phyloP scores from a whole-genome alignment of 2,113 vertebrate species.

The Clinocottus analis region DNA sequence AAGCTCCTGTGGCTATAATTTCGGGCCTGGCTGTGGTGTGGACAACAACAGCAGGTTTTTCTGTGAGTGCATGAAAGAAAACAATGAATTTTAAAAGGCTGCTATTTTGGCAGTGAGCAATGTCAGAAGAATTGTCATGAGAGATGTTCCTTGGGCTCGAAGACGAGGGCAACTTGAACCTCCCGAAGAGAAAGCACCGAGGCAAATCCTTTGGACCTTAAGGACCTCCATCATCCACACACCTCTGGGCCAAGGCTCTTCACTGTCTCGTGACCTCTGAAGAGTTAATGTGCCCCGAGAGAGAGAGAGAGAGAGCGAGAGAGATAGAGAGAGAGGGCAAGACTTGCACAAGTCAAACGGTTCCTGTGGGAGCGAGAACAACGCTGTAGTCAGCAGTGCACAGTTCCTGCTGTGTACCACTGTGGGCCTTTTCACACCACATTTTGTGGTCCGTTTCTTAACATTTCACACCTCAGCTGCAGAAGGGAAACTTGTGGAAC shows the following conservation, averaged over 20 bases:
- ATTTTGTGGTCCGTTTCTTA: background rate
- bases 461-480: background rate
- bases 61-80: conserved; percentile 52
- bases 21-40: conserved; percentile 34
- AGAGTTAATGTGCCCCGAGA: conserved; percentile 2
- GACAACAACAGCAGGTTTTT: conserved; percentile 33
- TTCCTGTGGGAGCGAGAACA: background rate
- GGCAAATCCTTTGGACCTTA: conserved; percentile 5
- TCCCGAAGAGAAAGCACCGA: background rate
- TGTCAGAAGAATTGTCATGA: conserved; percentile 18
- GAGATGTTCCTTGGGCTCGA: conserved; percentile 13
- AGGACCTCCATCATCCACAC: conserved; percentile 20
- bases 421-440: conserved; percentile 8
- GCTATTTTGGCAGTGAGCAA: conserved; percentile 19
- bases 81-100: conserved; percentile 38
- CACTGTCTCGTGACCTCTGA: conserved; percentile 1
- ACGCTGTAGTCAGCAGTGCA: background rate
- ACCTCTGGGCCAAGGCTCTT: background rate
- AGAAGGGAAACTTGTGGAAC: background rate
- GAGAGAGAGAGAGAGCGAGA: too few species aligned
- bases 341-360: background rate
- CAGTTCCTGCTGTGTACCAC: too few species aligned
- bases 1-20: conserved; percentile 61
- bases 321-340: background rate
- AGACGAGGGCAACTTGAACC: conserved; percentile 1